Conservation (phyloP, 1,140 invertebrate genomes). For the Papilio helenus region DNA sequence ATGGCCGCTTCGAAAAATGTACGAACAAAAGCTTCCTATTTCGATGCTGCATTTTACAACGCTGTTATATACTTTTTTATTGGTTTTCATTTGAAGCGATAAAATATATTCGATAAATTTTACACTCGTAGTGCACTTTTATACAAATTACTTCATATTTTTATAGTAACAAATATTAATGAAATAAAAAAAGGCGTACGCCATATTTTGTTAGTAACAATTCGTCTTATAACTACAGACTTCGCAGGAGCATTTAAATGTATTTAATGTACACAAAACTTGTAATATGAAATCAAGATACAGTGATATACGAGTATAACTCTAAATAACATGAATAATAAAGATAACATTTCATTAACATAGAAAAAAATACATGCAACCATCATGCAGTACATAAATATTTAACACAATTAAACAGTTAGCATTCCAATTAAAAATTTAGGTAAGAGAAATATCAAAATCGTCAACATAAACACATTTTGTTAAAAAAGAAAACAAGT, state of each 20-base stretch:
- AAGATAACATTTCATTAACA: neutral
- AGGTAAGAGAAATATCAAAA: neutral
- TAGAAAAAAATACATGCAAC: constrained; percentile 1
- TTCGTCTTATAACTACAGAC: too few relatives aligned
- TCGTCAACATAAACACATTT: neutral
- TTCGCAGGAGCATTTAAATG: neutral
- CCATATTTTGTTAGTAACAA: too few relatives aligned
- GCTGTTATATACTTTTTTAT: constrained; percentile 13
- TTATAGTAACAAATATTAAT: neutral
- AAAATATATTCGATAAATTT: constrained; percentile 19
- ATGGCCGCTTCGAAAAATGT: neutral
- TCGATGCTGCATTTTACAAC: constrained; percentile 8
- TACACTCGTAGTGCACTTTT: neutral
- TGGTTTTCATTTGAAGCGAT: constrained; percentile 6
- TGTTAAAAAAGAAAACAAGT: neutral
- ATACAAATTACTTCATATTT: neutral
- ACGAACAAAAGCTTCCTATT: neutral
- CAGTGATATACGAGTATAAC: too few relatives aligned
- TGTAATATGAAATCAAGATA: neutral
- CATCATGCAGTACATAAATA: neutral
- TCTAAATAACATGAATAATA: neutral
- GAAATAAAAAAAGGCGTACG: too few relatives aligned
- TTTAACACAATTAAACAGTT: neutral
- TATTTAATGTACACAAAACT: too few relatives aligned
- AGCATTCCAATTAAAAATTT: neutral